Conservation (phyloP, 2,797 vertebrate genomes). For the Phyllotis vaccarum region DNA sequence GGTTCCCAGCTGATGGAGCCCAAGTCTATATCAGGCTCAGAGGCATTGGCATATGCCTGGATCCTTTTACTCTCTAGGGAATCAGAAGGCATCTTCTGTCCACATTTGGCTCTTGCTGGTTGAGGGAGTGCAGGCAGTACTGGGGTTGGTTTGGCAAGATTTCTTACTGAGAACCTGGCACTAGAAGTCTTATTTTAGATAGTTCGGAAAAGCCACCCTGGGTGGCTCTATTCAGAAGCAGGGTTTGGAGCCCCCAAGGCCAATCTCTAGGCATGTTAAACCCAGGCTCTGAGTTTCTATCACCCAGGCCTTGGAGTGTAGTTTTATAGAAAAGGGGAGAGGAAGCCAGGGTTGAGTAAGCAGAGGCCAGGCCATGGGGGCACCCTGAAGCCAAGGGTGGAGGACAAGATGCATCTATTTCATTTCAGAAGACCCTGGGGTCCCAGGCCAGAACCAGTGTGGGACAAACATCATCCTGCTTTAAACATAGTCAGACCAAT, state of each 20-base stretch:
- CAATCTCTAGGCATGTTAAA: background rate
- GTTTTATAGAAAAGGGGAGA: background rate
- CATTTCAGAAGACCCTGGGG: background rate
- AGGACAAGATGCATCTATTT: background rate
- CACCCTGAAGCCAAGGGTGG: too few relatives aligned
- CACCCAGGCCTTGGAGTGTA: background rate
- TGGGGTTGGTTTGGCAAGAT: background rate
- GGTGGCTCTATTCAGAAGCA: background rate
- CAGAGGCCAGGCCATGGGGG: background rate
- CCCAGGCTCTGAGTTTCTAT: background rate
- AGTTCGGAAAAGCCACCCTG: background rate
- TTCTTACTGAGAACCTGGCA: background rate
- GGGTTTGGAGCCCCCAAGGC: background rate
- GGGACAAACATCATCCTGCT: background rate
- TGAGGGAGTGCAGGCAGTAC: background rate
- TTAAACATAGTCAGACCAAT: accelerated
- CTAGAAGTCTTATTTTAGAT: background rate
- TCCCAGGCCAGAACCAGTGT: background rate
- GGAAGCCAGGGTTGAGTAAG: background rate
- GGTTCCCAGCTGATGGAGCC: background rate
- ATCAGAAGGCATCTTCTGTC: background rate
- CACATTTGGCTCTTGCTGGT: background rate
- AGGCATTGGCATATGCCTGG: background rate
- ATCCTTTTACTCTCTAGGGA: background rate
- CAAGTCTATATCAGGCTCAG: background rate